Conservation (phyloP, 64 coral and sea anemone genomes). For the Montipora efflorescens region DNA sequence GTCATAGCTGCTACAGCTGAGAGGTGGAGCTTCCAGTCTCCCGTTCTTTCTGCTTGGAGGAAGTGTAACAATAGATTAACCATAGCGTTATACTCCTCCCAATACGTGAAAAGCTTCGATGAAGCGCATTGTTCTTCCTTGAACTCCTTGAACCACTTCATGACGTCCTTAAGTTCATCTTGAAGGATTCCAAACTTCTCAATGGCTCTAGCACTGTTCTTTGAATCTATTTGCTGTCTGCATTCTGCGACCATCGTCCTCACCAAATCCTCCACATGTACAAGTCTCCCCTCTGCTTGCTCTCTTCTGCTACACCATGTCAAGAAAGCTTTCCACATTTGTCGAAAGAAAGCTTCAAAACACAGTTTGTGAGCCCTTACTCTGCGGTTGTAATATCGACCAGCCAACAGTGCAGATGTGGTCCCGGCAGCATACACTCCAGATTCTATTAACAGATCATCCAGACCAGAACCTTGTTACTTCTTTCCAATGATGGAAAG, state of each 20-base stretch:
- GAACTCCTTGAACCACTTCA: not conserved
- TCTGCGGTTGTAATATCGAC: conserved; percentile 22
- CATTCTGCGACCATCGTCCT: not conserved
- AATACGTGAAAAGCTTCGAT: conserved; percentile 48
- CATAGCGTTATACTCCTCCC: conserved; percentile 19
- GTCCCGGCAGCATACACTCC: not conserved
- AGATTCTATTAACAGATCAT: conserved; percentile 39
- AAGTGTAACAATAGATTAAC: conserved; percentile 47
- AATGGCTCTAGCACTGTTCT: not conserved
- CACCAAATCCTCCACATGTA: not conserved
- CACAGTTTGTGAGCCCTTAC: conserved; percentile 19
- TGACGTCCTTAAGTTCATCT: not conserved
- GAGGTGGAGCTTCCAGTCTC: conserved; percentile 30
- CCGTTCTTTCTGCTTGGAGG: conserved; percentile 41
- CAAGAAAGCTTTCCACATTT: not conserved
- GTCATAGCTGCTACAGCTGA: conserved; percentile 31
- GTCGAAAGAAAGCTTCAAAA: conserved; percentile 5
- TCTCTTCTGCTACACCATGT: not conserved
- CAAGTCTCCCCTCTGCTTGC: conserved; percentile 4
- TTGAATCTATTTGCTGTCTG: not conserved
- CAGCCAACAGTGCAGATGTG: not conserved
- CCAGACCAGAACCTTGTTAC: conserved; percentile 2
- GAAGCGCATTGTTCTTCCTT: not conserved
- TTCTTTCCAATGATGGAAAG: conserved; percentile 36
- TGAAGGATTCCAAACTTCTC: not conserved